Evolutionary conservation across 2,888 invertebrate species (phyloP), one percentile per base, ranked within the genome.

Genomic region (Ophraella communa): DNA sequence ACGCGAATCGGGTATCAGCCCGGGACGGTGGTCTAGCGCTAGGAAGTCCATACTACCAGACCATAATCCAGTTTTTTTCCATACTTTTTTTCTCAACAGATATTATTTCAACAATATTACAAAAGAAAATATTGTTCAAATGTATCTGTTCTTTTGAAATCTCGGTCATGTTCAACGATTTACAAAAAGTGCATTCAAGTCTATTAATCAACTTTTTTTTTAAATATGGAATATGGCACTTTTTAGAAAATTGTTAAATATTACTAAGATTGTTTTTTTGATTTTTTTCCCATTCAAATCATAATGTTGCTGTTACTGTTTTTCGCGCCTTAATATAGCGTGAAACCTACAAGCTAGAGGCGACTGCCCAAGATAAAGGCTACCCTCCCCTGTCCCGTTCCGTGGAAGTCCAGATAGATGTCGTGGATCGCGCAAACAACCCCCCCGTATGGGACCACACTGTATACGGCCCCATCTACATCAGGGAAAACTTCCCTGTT

Each of bases 351-450:
- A 95, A 94, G 89, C 90, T 97, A 90, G 94, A 94, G 89, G 96
- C 97, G 85, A 95, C 93, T 89, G 97, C 97, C 86, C 92, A 95
- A 90, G 98, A 98, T 88, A 95, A 94, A 88, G 97, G 97, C 84
- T 92, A 89, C 85, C 95, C 95, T 84, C 91, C 95, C 86, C 90
- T 96, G 86, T 93, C 94, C 85, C 91, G 96, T 87, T 93, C 94
- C 84, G 97, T 96, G 87, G 95, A 95, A 87, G 96, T 98, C 86
- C 95, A 95, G 87, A 96, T 98, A 87, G 95, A 95, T 88, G 96
- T 97, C 87, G 96, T 96, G 87, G 96, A 95, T 88, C 91, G 94
- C 87, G 96, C 94, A 82, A 96, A 94, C 91, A 97, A 95, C 90
- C 96, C 93, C 86, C 96, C 94, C 85, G 93, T 94, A 85, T 96